Evolutionary conservation across 2,888 invertebrate genomes (phyloP).

Genomic region (Dysmachus trigonus): DNA sequence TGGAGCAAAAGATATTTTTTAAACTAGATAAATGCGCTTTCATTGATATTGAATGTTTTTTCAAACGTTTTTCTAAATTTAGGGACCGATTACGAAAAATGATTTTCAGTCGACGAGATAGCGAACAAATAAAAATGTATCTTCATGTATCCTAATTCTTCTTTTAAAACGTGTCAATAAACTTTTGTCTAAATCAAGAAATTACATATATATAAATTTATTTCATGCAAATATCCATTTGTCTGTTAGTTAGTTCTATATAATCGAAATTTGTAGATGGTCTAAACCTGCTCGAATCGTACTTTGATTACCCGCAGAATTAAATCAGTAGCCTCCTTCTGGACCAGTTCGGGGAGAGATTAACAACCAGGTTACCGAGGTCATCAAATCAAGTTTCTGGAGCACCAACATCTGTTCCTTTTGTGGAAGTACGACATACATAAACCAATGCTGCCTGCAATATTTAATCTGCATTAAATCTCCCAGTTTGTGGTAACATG

Average conservation of each 20-base stretch:
- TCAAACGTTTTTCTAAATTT: not conserved
- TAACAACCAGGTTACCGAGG: not conserved
- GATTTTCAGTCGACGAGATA: too few species aligned
- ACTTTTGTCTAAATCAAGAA: not conserved
- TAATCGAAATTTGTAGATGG: not conserved
- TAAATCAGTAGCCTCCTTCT: not conserved
- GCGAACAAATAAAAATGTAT: not conserved
- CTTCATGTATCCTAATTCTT: not conserved
- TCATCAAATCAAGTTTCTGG: not conserved
- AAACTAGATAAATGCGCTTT: not conserved
- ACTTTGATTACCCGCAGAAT: not conserved
- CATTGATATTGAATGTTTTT: not conserved
- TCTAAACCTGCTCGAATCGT: not conserved
- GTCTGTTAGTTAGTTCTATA: not conserved
- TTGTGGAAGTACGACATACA: not conserved
- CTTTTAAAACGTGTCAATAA: not conserved
- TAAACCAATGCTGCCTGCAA: not conserved
- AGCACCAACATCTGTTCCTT: not conserved
- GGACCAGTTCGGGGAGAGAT: not conserved
- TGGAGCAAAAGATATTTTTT: not conserved
- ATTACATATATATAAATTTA: not conserved
- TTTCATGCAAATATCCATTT: not conserved
- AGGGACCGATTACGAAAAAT: too few species aligned
- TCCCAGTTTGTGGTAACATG: not conserved
- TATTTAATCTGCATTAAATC: not conserved